phyloP scores from a whole-genome alignment of 2,888 invertebrate species.

The Sturmia bella region DNA sequence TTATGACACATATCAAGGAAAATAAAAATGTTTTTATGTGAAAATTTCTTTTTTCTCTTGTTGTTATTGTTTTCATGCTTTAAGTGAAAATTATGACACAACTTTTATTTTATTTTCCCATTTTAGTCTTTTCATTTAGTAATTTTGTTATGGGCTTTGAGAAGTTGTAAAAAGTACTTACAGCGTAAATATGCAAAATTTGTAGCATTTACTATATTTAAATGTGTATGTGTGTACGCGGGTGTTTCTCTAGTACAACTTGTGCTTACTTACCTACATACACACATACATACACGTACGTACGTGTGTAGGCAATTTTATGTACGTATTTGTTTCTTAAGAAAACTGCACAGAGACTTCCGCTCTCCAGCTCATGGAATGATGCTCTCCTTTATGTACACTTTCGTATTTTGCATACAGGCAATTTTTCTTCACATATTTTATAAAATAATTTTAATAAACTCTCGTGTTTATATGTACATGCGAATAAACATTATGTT shows the following conservation, averaged over 20 bases:
- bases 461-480: neutral
- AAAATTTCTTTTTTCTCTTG: conserved; percentile 20
- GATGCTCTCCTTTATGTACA: too few relatives aligned
- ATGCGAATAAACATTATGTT: neutral
- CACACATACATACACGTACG: neutral
- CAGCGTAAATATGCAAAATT: neutral
- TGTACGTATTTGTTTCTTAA: conserved; percentile 47
- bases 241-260: too few relatives aligned
- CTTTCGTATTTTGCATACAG: conserved; percentile 24
- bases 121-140: conserved; percentile 40
- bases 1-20: conserved; percentile 38
- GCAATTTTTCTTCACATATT: conserved; percentile 51
- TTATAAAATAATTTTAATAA: conserved; percentile 36
- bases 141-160: conserved; percentile 18
- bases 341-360: conserved; percentile 57
- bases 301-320: conserved; percentile 10
- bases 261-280: neutral
- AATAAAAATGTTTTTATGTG: conserved; percentile 17
- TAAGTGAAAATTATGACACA: conserved; percentile 66
- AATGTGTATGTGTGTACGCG: too few relatives aligned
- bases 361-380: conserved; percentile 17
- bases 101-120: conserved; percentile 43
- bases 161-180: neutral
- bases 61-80: conserved; percentile 36
- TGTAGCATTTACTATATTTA: too few relatives aligned